Conservation (phyloP, 2,888 invertebrate species). For the Nephrotoma guestfalica region DNA sequence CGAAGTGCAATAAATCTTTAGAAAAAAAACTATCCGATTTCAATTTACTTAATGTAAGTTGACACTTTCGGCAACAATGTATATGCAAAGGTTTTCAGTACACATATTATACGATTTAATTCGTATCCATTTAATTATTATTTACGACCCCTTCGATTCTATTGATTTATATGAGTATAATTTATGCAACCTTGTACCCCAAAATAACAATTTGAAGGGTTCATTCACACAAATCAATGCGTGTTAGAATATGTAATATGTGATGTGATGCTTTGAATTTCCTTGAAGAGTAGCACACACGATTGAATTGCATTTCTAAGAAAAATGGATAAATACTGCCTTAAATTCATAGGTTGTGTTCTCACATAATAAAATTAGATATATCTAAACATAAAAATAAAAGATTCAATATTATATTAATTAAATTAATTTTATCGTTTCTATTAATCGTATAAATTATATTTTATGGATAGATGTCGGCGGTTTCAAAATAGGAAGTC, state of each 20-base stretch:
- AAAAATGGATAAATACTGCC: background rate
- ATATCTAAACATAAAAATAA: background rate
- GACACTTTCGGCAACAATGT: background rate
- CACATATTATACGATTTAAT: background rate
- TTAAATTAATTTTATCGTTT: background rate
- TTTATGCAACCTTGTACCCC: background rate
- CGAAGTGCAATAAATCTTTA: no score
- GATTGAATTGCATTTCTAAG: background rate
- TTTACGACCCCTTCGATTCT: background rate
- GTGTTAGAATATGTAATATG: background rate
- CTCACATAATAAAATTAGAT: background rate
- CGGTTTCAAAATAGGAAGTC: background rate
- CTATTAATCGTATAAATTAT: background rate
- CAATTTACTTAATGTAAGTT: background rate
- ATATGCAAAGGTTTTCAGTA: background rate
- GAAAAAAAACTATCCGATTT: background rate
- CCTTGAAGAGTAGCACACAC: background rate
- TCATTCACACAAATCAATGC: background rate
- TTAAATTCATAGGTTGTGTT: background rate
- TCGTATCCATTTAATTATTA: background rate
- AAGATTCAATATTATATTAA: background rate
- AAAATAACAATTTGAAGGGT: background rate
- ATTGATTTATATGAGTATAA: background rate
- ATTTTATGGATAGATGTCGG: background rate
- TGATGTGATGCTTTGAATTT: background rate